Base-by-base conservation (phyloP, 2,113 vertebrate species). In the Dicrurus megarhynchus region DNA sequence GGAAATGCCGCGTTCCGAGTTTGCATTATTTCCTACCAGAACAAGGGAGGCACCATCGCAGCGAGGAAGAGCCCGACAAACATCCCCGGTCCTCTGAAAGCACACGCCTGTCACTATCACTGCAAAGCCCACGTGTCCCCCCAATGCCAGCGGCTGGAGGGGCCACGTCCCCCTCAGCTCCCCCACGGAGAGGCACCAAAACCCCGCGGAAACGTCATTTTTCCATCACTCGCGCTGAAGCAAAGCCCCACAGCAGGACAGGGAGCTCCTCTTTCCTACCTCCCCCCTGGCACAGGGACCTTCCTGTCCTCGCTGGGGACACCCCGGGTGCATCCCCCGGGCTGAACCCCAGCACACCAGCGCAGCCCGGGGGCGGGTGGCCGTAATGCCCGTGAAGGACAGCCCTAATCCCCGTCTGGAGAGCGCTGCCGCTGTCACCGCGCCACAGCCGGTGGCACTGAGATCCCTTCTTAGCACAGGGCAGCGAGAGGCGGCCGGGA, bases 361-460 rank as follows among this genome's bases (percentile, higher is more conserved):
- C 4, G 10, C 52, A 44, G 32, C 39, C 39, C 6, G 37, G 46
- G 30, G 59, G 63, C 7, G 47, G 71, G 2, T 8, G 49, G 59
- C 44, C 1, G 0, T 5, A 37, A 55, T 7, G 53, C 35, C 77
- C 1, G 14, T 4, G 19, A 8, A 77, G 74, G 67, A 60, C 13
- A 8, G 83, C 68, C 50, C 83, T 95, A 96, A 96, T 94, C 93
- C 86, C 80, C 1, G 28, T 57, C 93, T 92, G 89, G 57, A 79
- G 55, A 64, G 65, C 65, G 44, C 76, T 13, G 89, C 28, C 11
- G 23, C 50, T 60, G 87, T 60, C 77, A 26, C 46, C 10, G 8
- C 3, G 13, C 6, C 63, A 7, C 50, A 32, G 67, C 71, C 16
- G 35, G 6, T 4, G 82, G 22, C 78, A 33, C 61, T 0, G 79